phyloP scores from a whole-genome alignment of 2,888 invertebrate genomes.

The Pheosia tremula region DNA sequence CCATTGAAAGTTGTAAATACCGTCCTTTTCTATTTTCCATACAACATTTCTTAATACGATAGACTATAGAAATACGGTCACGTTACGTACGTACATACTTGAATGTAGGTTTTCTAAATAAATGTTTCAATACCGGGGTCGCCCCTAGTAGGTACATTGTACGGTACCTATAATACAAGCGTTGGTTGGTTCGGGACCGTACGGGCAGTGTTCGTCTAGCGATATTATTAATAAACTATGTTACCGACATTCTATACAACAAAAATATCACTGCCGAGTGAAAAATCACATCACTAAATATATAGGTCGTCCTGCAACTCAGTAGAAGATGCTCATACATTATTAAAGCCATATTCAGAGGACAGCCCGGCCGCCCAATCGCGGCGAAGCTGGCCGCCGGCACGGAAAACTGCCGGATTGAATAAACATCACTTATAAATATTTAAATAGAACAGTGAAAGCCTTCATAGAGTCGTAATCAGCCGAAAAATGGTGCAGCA shows the following conservation, averaged over 20 bases:
- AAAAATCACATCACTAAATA: background rate
- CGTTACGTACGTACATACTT: no score
- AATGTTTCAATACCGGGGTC: no score
- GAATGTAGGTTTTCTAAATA: no score
- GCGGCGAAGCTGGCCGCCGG: constrained; percentile 2
- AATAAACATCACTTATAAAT: constrained; percentile 12
- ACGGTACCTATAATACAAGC: no score
- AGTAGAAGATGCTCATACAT: constrained; percentile 21
- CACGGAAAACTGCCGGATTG: constrained; percentile 17
- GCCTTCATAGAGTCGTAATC: constrained; percentile 2
- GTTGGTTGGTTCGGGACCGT: no score
- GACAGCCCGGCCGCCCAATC: constrained; percentile 12
- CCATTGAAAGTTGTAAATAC: no score
- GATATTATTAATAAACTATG: no score
- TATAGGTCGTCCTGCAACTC: background rate
- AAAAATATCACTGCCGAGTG: background rate
- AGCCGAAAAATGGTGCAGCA: background rate
- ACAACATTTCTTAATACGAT: background rate
- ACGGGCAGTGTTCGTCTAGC: no score
- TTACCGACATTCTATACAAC: no score
- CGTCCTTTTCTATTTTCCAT: constrained; percentile 1
- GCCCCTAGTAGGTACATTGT: no score
- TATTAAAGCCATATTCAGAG: constrained; percentile 23
- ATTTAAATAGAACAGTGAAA: constrained; percentile 8
- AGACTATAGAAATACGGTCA: no score